phyloP scores from a whole-genome alignment of 2,113 vertebrate genomes.

The Nerophis lumbriciformis region DNA sequence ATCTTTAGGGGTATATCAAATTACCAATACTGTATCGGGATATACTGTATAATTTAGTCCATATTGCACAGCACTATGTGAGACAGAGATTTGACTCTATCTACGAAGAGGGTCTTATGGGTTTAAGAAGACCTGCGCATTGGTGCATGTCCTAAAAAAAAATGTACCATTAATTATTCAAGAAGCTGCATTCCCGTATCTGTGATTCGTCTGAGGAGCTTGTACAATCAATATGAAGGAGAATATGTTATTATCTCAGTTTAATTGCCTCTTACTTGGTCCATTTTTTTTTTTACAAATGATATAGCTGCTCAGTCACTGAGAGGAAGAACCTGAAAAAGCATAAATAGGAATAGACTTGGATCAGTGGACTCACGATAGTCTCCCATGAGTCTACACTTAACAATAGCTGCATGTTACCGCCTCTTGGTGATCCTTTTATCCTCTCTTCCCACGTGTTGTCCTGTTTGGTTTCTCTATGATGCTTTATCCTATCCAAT shows the following conservation, averaged over 20 bases:
- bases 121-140: not conserved
- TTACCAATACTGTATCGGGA: no score
- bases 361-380: conserved; percentile 9
- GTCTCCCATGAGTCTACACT: not conserved
- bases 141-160: conserved; percentile 1
- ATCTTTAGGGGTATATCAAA: no score
- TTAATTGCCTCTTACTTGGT: not conserved
- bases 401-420: conserved; percentile 5
- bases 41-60: no score
- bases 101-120: conserved; percentile 25
- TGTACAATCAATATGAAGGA: conserved; percentile 35
- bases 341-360: conserved; percentile 10
- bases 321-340: conserved; percentile 12
- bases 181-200: conserved; percentile 10
- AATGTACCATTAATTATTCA: conserved; percentile 32
- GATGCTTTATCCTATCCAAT: not conserved
- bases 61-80: no score
- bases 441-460: not conserved
- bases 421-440: not conserved
- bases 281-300: not conserved
- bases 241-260: conserved; percentile 12
- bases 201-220: conserved; percentile 11
- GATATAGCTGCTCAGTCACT: conserved; percentile 7
- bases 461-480: not conserved
- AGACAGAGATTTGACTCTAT: conserved; percentile 16